A percentile compares a stretch with the other conserved stretches of the same genome.
phyloP scores from a whole-genome alignment of 2,797 vertebrate genomes.

The Gadopsis bispinosus region DNA sequence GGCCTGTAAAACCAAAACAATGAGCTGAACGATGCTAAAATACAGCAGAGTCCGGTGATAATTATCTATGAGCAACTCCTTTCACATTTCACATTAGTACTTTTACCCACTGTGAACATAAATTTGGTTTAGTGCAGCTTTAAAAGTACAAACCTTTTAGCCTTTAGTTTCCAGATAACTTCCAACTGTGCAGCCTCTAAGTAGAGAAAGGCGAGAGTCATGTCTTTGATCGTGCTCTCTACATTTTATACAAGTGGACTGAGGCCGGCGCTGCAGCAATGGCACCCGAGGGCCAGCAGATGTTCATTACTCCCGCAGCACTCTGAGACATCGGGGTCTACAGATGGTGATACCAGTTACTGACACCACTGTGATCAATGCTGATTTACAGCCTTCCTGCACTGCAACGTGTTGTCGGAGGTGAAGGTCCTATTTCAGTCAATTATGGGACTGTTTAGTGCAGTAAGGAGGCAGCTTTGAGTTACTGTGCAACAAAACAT shows the following conservation, averaged over 20 bases:
- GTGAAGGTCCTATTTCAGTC: conserved; percentile 12
- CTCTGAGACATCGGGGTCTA: not conserved
- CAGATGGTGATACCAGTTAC: not conserved
- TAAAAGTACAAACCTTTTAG: not conserved
- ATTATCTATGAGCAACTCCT: not conserved
- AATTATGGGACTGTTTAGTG: conserved; percentile 1
- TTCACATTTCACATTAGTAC: not conserved
- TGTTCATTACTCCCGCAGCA: not conserved
- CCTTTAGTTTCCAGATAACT: not conserved
- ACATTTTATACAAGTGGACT: conserved; percentile 7
- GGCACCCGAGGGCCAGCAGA: not conserved
- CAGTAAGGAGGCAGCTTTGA: conserved; percentile 1
- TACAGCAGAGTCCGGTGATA: not conserved
- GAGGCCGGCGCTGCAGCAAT: not conserved
- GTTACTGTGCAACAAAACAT: not conserved
- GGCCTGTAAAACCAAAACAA: not conserved
- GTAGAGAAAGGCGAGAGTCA: conserved; percentile 9
- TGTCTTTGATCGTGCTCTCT: conserved; percentile 28
- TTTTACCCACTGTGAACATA: not conserved
- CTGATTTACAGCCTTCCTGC: conserved; percentile 6
- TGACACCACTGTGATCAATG: conserved; percentile 1
- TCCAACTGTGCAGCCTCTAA: not conserved
- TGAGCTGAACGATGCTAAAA: not conserved
- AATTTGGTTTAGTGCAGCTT: not conserved
- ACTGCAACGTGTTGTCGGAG: conserved; percentile 4